Conservation (phyloP, 1,140 invertebrate species). For the Cepaea nemoralis region DNA sequence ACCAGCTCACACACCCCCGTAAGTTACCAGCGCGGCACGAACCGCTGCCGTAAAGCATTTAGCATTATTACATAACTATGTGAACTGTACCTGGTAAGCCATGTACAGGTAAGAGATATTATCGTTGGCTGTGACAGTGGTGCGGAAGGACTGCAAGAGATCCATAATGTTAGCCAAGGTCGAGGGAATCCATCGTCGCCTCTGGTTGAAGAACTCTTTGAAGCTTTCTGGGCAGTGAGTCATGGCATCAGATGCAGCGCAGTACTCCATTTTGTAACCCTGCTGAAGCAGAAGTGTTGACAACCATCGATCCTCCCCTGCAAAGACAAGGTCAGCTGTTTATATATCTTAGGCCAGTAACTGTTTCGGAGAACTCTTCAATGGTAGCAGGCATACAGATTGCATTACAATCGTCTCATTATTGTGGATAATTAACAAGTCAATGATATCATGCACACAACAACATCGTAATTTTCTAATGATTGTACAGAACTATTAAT, state of each 20-base stretch:
- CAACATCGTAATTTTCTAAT: too few species aligned
- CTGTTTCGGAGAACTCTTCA: too few species aligned
- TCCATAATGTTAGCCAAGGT: conserved; percentile 79
- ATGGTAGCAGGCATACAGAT: too few species aligned
- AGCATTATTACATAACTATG: too few species aligned
- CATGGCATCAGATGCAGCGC: conserved; percentile 77
- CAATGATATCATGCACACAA: too few species aligned
- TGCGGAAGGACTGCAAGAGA: conserved; percentile 74
- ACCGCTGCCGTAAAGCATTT: too few species aligned
- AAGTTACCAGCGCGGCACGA: too few species aligned
- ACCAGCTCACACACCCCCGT: too few species aligned
- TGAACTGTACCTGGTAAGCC: conserved; percentile 67
- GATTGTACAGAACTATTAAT: too few species aligned
- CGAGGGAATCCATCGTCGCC: conserved; percentile 78
- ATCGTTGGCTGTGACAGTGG: conserved; percentile 75
- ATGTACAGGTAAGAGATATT: conserved; percentile 77
- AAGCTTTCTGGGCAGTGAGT: conserved; percentile 77
- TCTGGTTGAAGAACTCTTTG: conserved; percentile 72
- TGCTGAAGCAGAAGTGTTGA: conserved; percentile 77
- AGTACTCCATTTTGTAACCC: conserved; percentile 78
- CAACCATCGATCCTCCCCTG: conserved; percentile 78
- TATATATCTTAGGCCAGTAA: too few species aligned
- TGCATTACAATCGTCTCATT: too few species aligned
- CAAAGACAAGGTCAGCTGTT: not conserved
- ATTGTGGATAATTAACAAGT: too few species aligned